Conservation (phyloP, 1,140 invertebrate genomes). For the Drosophila athabasca region DNA sequence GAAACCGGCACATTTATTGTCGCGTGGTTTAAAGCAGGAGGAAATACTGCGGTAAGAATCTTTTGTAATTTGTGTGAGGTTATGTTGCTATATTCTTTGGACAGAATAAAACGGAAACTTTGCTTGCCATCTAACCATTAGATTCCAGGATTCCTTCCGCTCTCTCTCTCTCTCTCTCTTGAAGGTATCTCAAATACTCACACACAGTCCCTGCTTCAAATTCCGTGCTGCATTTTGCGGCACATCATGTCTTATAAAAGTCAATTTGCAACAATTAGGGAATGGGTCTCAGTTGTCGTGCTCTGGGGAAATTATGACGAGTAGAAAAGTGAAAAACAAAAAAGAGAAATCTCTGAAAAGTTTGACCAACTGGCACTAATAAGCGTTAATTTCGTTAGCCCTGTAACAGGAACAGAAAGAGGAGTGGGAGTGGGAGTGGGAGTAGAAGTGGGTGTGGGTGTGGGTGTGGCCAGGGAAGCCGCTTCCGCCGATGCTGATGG, state of each 20-base stretch:
- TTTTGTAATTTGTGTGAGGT: no score
- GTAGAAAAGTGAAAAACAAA: constrained; percentile 45
- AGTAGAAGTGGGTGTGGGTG: no score
- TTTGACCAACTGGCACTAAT: constrained; percentile 80
- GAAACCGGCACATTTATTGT: no score
- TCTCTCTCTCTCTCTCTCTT: not conserved
- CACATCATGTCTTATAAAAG: constrained; percentile 53
- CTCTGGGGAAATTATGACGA: constrained; percentile 66
- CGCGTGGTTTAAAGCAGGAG: no score
- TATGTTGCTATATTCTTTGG: no score
- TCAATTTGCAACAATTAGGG: constrained; percentile 76
- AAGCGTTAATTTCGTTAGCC: constrained; percentile 79
- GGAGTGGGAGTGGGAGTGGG: not conserved
- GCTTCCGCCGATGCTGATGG: constrained; percentile 37
- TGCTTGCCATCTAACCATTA: no score
- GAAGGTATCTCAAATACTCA: constrained; percentile 5
- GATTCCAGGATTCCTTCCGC: no score
- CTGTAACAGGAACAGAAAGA: constrained; percentile 23
- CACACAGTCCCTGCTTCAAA: constrained; percentile 30
- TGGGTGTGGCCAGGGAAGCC: not conserved
- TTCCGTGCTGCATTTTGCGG: constrained; percentile 45
- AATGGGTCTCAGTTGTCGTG: constrained; percentile 39
- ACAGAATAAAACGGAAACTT: no score
- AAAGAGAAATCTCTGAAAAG: constrained; percentile 48
- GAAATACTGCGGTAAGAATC: no score